phyloP scores from a whole-genome alignment of 2,113 vertebrate genomes.

The Oncorhynchus clarkii region DNA sequence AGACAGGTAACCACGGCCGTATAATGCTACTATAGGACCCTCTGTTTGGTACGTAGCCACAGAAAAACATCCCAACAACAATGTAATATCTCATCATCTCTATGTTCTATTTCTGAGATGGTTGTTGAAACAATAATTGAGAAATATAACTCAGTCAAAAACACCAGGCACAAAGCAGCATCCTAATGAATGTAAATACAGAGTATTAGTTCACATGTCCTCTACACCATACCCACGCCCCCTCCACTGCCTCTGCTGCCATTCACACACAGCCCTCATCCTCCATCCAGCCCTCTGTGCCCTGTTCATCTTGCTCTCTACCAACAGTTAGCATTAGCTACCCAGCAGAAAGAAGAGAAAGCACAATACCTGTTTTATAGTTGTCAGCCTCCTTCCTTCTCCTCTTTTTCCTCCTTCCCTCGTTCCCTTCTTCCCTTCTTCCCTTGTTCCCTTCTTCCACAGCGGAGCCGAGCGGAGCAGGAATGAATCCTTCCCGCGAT shows the following conservation, averaged over 20 bases:
- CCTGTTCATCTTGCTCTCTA: no score
- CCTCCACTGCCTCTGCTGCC: slow-evolving; percentile 25
- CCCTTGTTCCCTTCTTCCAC: slow-evolving; percentile 47
- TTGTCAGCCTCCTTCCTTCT: slow-evolving; percentile 55
- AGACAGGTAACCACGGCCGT: no score
- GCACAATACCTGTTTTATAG: slow-evolving; percentile 56
- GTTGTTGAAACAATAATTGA: no score
- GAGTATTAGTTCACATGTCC: not conserved
- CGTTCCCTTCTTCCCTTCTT: slow-evolving; percentile 8
- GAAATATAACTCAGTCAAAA: no score
- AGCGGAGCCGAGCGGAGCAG: slow-evolving; percentile 60
- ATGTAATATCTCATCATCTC: no score
- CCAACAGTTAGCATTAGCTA: not conserved
- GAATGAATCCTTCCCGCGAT: slow-evolving; percentile 68
- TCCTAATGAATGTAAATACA: no score
- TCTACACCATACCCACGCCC: not conserved
- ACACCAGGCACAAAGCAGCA: no score
- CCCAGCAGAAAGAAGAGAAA: not conserved
- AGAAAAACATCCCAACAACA: no score
- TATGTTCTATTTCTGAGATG: no score
- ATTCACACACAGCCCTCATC: slow-evolving; percentile 19
- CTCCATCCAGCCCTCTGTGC: not conserved
- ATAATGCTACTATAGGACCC: no score
- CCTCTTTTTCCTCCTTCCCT: slow-evolving; percentile 28
- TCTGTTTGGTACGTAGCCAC: no score